These are phyloP conservation scores for Alentia gelatinosa DNA, from an alignment of 2,888 invertebrate species.

Conservation along the genomic window DNA sequence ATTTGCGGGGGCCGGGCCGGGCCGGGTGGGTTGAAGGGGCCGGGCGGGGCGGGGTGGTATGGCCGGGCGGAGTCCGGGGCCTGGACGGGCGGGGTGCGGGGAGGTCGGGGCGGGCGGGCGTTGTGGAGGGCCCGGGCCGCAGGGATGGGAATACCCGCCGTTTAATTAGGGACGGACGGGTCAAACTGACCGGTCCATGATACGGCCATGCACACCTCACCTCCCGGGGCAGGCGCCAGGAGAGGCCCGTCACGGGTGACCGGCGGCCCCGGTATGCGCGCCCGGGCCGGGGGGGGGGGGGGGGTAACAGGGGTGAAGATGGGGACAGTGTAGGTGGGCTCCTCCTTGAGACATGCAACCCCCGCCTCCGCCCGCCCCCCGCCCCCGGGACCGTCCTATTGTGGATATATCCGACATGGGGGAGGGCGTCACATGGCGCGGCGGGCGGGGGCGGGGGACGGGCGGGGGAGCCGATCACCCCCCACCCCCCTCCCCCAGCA, in stretches of 20 bases:
- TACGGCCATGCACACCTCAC: background rate
- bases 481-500: too few species aligned
- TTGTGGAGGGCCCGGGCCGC: background rate
- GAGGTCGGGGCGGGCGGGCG: background rate
- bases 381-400: background rate
- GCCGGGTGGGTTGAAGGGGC: background rate
- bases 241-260: background rate
- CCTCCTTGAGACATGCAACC: background rate
- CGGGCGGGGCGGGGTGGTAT: background rate
- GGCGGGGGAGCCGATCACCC: too few species aligned
- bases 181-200: conserved; percentile 14
- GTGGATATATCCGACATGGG: background rate
- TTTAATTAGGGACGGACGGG: background rate
- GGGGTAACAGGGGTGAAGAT: background rate
- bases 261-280: background rate
- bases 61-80: too few species aligned
- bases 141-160: background rate
- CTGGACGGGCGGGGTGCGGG: too few species aligned
- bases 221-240: background rate
- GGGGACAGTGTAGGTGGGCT: background rate
- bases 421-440: background rate
- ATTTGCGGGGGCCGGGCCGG: background rate
- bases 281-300: background rate
- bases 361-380: background rate
- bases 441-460: too few species aligned